phyloP scores from a whole-genome alignment of 2,797 vertebrate genomes.

The Peromyscus melanophrys region DNA sequence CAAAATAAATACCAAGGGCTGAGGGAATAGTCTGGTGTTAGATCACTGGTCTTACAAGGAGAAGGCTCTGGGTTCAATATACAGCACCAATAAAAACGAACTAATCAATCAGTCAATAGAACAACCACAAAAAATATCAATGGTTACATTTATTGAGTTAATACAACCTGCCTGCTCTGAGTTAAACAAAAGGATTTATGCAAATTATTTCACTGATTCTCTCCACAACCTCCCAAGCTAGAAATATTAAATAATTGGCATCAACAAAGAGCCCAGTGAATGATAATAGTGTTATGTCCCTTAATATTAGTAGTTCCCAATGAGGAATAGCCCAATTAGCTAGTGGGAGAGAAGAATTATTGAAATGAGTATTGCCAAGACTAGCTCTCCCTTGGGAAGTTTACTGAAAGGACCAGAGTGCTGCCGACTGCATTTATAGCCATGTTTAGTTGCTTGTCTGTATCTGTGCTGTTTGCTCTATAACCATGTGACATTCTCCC shows the following conservation, averaged over 20 bases:
- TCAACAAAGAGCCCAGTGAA: background rate
- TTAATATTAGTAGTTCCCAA: constrained; percentile 37
- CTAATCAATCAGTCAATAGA: background rate
- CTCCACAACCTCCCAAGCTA: background rate
- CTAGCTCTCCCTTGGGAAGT: background rate
- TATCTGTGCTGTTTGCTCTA: background rate
- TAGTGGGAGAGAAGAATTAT: background rate
- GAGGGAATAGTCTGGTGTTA: background rate
- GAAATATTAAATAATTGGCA: constrained; percentile 53
- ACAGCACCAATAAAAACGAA: background rate
- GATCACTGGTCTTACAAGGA: background rate
- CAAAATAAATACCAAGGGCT: background rate
- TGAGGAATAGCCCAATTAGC: constrained; percentile 6
- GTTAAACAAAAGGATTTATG: background rate
- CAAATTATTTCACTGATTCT: background rate
- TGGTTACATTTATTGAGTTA: background rate
- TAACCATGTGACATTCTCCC: background rate
- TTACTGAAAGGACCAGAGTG: background rate
- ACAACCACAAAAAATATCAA: background rate
- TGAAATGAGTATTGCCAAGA: constrained; percentile 26
- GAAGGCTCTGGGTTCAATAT: background rate
- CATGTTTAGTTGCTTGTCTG: background rate
- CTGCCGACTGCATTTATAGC: background rate
- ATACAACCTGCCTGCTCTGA: background rate
- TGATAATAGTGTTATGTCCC: background rate